Percentiles rank a stretch among this genome's conserved stretches.
These are phyloP conservation scores for Carlito syrichta DNA, from an alignment of 2,113 vertebrate species.

Conservation along the genomic window DNA sequence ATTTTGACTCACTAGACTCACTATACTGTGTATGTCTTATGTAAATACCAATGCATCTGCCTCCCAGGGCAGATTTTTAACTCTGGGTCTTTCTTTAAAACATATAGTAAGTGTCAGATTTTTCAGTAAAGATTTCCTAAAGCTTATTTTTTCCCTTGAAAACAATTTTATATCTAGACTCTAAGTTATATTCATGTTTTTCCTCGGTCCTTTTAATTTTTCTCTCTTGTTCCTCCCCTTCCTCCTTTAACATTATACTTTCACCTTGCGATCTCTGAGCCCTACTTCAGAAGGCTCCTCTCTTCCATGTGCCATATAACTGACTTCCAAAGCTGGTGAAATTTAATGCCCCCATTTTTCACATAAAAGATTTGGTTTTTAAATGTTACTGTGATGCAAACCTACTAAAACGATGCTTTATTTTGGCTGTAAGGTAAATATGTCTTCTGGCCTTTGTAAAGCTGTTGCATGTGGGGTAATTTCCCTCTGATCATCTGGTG, in stretches of 20 bases:
- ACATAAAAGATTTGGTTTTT: slow-evolving; percentile 87
- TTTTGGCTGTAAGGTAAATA: slow-evolving; percentile 89
- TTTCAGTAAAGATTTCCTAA: neutral
- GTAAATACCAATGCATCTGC: neutral
- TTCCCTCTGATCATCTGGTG: slow-evolving; percentile 89
- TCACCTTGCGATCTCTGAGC: slow-evolving; percentile 56
- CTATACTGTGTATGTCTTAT: neutral
- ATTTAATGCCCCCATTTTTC: slow-evolving; percentile 87
- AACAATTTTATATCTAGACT: neutral
- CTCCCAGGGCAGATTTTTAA: neutral
- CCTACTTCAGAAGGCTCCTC: slow-evolving; percentile 63
- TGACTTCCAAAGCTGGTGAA: slow-evolving; percentile 85
- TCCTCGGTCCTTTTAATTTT: slow-evolving; percentile 57
- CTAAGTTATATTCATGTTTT: slow-evolving; percentile 48
- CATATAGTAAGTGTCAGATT: neutral
- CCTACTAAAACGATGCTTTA: slow-evolving; percentile 85
- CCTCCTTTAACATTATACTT: slow-evolving; percentile 61
- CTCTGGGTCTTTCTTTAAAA: neutral
- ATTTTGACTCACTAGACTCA: neutral
- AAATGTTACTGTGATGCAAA: slow-evolving; percentile 84
- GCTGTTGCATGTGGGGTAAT: slow-evolving; percentile 90
- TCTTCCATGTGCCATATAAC: slow-evolving; percentile 78
- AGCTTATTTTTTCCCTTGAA: neutral
- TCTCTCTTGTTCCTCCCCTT: slow-evolving; percentile 53
- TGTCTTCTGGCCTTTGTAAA: slow-evolving; percentile 87